These are phyloP conservation scores for Sminthurinus aureus DNA, from an alignment of 2,888 invertebrate species.

Conservation along the genomic window DNA sequence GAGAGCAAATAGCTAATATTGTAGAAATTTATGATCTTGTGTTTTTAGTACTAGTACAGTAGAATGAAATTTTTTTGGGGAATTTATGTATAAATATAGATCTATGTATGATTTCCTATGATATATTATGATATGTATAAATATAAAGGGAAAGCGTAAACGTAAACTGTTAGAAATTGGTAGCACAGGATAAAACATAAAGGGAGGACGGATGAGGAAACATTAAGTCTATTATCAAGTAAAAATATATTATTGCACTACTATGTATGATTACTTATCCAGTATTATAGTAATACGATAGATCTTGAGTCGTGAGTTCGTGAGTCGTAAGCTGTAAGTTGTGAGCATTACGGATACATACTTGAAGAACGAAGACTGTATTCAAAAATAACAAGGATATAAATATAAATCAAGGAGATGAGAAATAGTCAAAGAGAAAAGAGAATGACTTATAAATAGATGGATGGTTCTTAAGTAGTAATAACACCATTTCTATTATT, in stretches of 20 bases:
- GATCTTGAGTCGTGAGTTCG: no score
- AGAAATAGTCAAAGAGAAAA: not conserved
- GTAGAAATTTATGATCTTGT: not conserved
- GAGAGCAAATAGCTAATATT: not conserved
- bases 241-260: not conserved
- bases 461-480: not conserved
- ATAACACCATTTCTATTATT: not conserved
- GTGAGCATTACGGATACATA: not conserved
- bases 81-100: not conserved
- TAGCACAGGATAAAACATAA: not conserved
- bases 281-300: no score
- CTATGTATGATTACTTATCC: not conserved
- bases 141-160: not conserved
- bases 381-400: not conserved
- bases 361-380: not conserved
- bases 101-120: no score
- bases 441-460: constrained; percentile 10
- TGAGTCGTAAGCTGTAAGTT: no score
- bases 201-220: not conserved
- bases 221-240: not conserved
- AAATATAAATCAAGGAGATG: not conserved
- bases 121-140: not conserved
- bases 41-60: not conserved
- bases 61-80: not conserved
- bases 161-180: not conserved